Evolutionary conservation across 2,888 invertebrate species (phyloP), one percentile per base, ranked within the genome.

Genomic region (Lepidonotus clava): DNA sequence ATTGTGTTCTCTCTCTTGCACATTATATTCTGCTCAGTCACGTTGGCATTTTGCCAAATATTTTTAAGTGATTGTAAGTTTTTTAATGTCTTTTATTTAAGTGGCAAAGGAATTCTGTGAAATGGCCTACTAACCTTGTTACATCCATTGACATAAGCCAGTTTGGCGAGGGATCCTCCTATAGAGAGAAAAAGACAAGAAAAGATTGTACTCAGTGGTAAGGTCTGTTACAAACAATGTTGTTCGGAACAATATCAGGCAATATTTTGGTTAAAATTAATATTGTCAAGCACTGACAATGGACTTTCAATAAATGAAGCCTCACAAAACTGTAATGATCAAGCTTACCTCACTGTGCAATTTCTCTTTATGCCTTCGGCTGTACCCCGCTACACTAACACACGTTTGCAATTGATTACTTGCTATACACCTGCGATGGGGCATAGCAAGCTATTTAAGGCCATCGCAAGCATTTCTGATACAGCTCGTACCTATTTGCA

Each of bases 141-240:
- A 18, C 71, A 71, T 5, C 71, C 38, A 32, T 71, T 5, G 4
- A 36, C 36, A 36, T 71, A 71, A 21, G 71, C 71, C 0, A 71
- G 71, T 34, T 71, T 71, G 8, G 71, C 71, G 38, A 71, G 71
- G 36, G 71, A 71, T 4, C 71, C 71, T 71, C 71, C 71, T 71
- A 24, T 14, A 71, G 38, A 36, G 21, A 36, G 21, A 0, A 56
- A 56, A 56, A n/a, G n/a, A 61, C 56, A 56, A 21, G 18, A n/a
- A 21, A 8, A 56, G 5, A n/a, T 56, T 46, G 8, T 11, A 11
- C 46, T 11, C 46, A 46, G 18, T 11, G 18, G 46, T 46, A 18
- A 46, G 18, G 18, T 46, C 46, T 11, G 18, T 18, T 11, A 46
- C 18, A 46, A 46, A 11, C 46, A 46, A 18, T 18, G 18, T 18